Evolutionary conservation across 2,113 vertebrate genomes (phyloP).

Genomic region (Podarcis muralis): DNA sequence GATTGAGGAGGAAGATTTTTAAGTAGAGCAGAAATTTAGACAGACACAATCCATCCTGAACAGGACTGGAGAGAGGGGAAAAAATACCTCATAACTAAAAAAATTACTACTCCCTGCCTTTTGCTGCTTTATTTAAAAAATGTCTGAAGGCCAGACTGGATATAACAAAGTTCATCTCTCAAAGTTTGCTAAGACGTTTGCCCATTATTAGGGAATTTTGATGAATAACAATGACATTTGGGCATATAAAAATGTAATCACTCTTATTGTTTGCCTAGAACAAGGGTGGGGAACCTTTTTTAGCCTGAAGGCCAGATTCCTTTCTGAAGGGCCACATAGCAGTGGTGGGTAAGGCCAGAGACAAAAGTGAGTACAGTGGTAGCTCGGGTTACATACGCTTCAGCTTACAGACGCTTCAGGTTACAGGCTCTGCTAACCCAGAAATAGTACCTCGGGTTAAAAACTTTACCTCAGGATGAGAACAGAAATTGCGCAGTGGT

Average conservation of each 20-base stretch:
- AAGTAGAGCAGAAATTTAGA: neutral
- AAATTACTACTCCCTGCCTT: neutral
- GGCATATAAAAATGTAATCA: neutral
- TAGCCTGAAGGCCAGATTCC: too few relatives aligned
- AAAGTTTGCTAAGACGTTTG: neutral
- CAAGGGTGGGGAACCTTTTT: too few relatives aligned
- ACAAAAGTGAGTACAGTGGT: too few relatives aligned
- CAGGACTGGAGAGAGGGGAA: neutral
- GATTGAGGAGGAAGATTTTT: conserved; percentile 17
- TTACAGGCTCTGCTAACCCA: too few relatives aligned
- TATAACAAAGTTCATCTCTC: neutral
- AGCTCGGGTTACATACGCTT: too few relatives aligned
- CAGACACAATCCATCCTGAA: neutral
- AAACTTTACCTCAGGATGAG: too few relatives aligned
- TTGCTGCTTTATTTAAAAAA: neutral
- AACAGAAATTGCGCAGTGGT: too few relatives aligned
- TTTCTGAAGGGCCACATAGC: too few relatives aligned
- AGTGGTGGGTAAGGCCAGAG: too few relatives aligned
- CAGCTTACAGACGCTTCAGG: too few relatives aligned
- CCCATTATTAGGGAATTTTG: neutral
- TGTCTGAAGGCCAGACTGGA: neutral
- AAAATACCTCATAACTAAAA: neutral
- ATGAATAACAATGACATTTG: neutral
- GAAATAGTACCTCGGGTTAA: too few relatives aligned
- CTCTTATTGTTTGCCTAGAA: neutral